Conservation (phyloP, 2,797 vertebrate species). For the Platyrinchus mystaceus region DNA sequence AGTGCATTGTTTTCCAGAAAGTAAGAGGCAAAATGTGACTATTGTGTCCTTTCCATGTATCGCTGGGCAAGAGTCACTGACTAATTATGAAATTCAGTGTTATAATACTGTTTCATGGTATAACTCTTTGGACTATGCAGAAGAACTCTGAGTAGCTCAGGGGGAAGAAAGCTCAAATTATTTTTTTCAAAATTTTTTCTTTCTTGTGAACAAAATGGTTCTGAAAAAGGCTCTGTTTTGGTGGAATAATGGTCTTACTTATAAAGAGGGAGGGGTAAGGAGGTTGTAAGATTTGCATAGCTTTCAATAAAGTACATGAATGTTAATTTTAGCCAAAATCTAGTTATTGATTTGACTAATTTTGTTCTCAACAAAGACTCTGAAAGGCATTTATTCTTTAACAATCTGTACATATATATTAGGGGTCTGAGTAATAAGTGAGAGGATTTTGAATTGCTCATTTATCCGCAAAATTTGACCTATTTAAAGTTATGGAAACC, state of each 20-base stretch:
- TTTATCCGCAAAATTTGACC: background rate
- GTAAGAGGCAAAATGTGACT: background rate
- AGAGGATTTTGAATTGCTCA: background rate
- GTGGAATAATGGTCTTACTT: background rate
- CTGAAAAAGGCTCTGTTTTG: background rate
- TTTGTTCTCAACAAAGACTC: background rate
- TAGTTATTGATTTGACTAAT: constrained; percentile 6
- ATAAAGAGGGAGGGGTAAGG: background rate
- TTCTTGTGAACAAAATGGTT: background rate
- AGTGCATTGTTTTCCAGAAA: background rate
- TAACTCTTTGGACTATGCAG: background rate
- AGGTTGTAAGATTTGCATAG: background rate
- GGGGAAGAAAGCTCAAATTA: background rate
- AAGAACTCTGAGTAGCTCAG: background rate
- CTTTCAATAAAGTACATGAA: background rate
- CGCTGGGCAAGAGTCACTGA: background rate
- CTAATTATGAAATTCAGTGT: background rate
- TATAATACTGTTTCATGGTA: background rate
- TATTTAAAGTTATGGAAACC: background rate
- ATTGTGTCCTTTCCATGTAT: background rate
- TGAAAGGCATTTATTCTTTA: background rate
- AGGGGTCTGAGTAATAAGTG: background rate
- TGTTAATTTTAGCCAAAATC: background rate
- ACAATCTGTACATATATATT: background rate
- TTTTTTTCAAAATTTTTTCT: background rate